Percentiles rank a stretch among this genome's conserved stretches.
These are phyloP conservation scores for Liolophura sinensis DNA, from an alignment of 1,140 invertebrate genomes.

Conservation along the genomic window DNA sequence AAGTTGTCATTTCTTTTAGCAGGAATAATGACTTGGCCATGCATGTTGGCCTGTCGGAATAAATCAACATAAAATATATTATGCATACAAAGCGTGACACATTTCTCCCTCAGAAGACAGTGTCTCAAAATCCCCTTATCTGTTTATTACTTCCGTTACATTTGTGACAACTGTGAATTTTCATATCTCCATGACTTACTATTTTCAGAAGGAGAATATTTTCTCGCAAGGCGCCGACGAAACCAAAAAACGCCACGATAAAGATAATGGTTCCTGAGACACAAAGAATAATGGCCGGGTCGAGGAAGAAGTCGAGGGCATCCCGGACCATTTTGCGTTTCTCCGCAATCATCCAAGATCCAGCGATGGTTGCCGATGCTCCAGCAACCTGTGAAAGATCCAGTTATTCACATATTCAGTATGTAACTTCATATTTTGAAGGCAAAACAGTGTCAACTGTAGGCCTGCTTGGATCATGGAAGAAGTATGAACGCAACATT, in stretches of 20 bases:
- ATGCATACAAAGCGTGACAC: too few relatives aligned
- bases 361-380: slow-evolving; percentile 79
- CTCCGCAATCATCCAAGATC: slow-evolving; percentile 87
- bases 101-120: too few relatives aligned
- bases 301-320: slow-evolving; percentile 86
- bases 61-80: too few relatives aligned
- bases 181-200: too few relatives aligned
- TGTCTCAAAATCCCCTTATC: too few relatives aligned
- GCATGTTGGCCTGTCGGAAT: too few relatives aligned
- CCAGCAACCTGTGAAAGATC: slow-evolving; percentile 72
- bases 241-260: slow-evolving; percentile 87
- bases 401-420: neutral
- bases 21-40: too few relatives aligned
- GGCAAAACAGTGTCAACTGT: neutral
- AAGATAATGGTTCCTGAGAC: slow-evolving; percentile 88
- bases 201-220: slow-evolving; percentile 91
- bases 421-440: neutral
- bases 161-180: too few relatives aligned
- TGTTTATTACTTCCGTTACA: too few relatives aligned
- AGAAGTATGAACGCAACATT: too few relatives aligned
- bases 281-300: slow-evolving; percentile 86
- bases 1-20: too few relatives aligned
- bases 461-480: neutral
- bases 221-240: slow-evolving; percentile 87
- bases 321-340: slow-evolving; percentile 85